Conservation (phyloP, 2,888 invertebrate genomes). For the Callyntrura guangdongensis region DNA sequence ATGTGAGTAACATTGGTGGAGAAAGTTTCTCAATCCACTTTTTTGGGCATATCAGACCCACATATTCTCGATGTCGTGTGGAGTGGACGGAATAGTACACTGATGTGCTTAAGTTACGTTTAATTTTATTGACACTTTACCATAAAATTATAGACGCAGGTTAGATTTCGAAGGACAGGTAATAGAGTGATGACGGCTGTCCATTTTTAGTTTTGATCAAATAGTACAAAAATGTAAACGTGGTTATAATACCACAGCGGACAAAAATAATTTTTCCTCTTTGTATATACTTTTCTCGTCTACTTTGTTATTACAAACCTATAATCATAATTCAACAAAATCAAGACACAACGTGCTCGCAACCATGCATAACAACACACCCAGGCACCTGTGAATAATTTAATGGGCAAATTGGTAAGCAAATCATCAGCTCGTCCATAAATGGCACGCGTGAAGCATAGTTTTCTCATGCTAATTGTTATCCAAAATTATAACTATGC, state of each 20-base stretch:
- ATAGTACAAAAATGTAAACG: neutral
- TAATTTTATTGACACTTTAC: neutral
- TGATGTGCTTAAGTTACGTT: neutral
- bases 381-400: constrained; percentile 48
- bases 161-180: constrained; percentile 56
- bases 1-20: too few species aligned
- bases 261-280: constrained; percentile 20
- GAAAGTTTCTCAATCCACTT: constrained; percentile 21
- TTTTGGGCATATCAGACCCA: neutral
- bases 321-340: neutral
- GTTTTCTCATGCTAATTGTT: neutral
- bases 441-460: neutral
- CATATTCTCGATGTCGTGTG: too few species aligned
- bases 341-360: too few species aligned
- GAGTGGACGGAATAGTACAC: too few species aligned
- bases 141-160: constrained; percentile 42
- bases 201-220: neutral
- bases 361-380: neutral
- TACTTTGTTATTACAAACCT: neutral
- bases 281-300: neutral
- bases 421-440: neutral
- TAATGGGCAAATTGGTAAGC: constrained; percentile 6
- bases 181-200: constrained; percentile 12
- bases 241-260: neutral
- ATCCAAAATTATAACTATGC: neutral